Conservation (phyloP, 2,113 vertebrate species). For the Athene noctua region DNA sequence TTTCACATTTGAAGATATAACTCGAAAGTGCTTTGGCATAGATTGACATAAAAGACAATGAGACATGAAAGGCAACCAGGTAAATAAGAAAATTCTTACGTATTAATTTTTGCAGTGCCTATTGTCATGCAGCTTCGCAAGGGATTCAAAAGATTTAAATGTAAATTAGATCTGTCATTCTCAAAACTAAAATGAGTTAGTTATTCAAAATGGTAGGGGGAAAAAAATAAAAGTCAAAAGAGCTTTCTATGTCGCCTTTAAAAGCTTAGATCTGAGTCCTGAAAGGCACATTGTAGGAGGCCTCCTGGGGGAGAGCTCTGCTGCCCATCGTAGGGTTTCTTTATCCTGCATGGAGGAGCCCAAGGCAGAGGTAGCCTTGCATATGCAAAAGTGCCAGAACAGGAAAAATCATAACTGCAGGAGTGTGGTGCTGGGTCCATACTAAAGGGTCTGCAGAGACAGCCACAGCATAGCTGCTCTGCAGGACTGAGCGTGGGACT, state of each 20-base stretch:
- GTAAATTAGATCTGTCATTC: slow-evolving; percentile 23
- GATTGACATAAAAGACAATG: background rate
- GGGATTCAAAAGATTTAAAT: slow-evolving; percentile 28
- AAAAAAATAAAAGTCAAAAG: background rate
- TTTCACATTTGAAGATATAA: background rate
- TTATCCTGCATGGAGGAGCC: background rate
- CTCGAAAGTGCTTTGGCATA: background rate
- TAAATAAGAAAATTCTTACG: slow-evolving; percentile 31
- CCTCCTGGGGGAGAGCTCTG: background rate
- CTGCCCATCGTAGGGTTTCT: background rate
- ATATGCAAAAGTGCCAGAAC: background rate
- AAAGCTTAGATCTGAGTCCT: background rate
- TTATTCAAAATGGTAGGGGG: background rate
- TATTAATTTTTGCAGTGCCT: slow-evolving; percentile 10
- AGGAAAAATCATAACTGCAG: background rate
- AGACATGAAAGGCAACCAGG: slow-evolving; percentile 18
- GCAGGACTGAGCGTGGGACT: rapidly evolving
- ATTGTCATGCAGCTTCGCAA: background rate
- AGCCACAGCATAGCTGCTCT: background rate
- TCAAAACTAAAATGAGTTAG: background rate
- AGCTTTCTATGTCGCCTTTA: background rate
- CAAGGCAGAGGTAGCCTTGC: background rate
- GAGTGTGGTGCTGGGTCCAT: background rate
- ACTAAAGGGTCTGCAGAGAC: background rate
- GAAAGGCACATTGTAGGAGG: background rate